Evolutionary conservation across 2,113 vertebrate genomes (phyloP), one percentile per base, ranked within the genome.

Genomic region (Nerophis ophidion): DNA sequence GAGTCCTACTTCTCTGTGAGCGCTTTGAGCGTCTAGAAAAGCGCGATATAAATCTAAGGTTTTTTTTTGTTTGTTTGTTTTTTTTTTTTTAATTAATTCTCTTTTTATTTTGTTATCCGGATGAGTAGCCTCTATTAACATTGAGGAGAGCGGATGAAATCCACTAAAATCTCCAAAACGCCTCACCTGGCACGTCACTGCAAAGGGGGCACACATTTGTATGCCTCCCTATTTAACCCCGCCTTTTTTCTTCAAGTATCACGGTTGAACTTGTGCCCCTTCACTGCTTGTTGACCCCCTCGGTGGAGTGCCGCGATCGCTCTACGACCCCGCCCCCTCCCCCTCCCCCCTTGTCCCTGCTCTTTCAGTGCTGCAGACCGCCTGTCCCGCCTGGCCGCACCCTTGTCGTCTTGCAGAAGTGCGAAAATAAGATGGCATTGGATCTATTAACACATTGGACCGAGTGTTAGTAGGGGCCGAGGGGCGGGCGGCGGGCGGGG

Each of bases 371-470:
- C 74, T 75, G 81, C 82, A 84, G 87, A 85, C 86, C 91, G 87
- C 83, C 86, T 87, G 88, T 91, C 48, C 88, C 77, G 79, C 86
- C 89, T 86, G 86, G 90, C 86, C 87, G 88, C 84, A 26, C 87
- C 90, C 83, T 89, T 90, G 84, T 86, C 84, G 83, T 91, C 62
- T 89, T 84, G n/a, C 73, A 77, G 85, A 91, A 89, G 91, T 93
- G 91, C 88, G 92, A 94, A 94, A 93, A 92, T 90, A 92, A 91
- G 89, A 92, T 92, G 90, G 90, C 88, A 86, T 92, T 89, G 91
- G 87, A 86, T 88, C 91, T 92, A 93, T 93, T 93, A 92, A 91
- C 91, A 94, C 87, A 48, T 92, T 83, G 87, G 81, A 69, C 85
- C 80, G 84, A 91, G 88, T 89, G 90, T 91, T 89, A 90, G 66